Evolutionary conservation across 2,797 vertebrate species (phyloP).

Genomic region (Heliangelus exortis): DNA sequence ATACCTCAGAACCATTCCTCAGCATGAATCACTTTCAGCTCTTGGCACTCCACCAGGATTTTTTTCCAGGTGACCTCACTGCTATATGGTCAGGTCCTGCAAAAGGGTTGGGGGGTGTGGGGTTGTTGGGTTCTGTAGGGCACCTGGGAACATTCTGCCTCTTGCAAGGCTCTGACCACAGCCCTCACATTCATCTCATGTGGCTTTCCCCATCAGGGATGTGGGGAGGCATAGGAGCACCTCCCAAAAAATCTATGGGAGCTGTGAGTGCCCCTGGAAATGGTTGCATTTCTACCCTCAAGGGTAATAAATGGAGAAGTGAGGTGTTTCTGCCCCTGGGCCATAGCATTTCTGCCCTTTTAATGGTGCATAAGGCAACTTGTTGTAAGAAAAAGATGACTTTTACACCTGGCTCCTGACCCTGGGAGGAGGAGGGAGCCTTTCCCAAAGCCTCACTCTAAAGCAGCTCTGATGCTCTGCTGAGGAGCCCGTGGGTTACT

Average conservation of each 20-base stretch:
- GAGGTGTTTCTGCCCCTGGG: not conserved
- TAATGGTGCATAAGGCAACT: not conserved
- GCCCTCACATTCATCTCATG: not conserved
- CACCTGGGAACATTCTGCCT: not conserved
- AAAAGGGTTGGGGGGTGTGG: not conserved
- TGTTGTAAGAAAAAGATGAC: not conserved
- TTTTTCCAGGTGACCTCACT: not conserved
- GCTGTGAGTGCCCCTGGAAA: not conserved
- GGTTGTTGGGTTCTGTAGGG: rapidly evolving
- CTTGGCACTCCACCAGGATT: not conserved
- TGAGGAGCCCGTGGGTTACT: not conserved
- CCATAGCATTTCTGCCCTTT: not conserved
- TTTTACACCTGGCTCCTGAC: not conserved
- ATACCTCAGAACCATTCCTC: not conserved
- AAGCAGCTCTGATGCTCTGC: not conserved
- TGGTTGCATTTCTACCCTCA: not conserved
- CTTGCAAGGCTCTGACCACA: not conserved
- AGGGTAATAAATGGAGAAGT: not conserved
- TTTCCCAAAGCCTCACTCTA: not conserved
- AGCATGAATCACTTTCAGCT: not conserved
- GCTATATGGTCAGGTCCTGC: not conserved
- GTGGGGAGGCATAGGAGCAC: not conserved
- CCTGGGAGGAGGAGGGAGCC: not conserved
- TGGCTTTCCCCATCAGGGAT: not conserved
- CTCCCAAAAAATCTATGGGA: not conserved